Evolutionary conservation across 2,888 invertebrate species (phyloP), one percentile per base, ranked within the genome.

Genomic region (Yponomeuta plumbellus): DNA sequence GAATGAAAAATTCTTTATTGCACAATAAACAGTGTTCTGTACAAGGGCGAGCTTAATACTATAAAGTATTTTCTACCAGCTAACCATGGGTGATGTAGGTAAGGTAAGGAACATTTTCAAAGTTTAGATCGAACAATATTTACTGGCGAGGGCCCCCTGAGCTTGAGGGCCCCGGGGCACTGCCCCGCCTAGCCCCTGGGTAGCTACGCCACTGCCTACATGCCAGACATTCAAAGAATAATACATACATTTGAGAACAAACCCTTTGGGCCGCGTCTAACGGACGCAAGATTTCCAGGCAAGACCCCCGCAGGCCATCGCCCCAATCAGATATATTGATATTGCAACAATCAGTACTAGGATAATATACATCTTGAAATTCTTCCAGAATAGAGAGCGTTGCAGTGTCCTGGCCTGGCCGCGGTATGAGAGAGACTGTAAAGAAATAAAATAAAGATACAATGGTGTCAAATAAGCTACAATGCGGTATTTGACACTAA

Each of bases 351-450:
- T 86, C 66, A 95, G 90, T 5, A 92, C 82, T 70, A 93, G 76
- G 70, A 97, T 94, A 13, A 96, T 92, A 74, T 97, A 97, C 79
- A 98, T 92, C 84, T 98, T 98, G 20, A 98, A 94, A 80, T 97
- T 98, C 85, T 98, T 97, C 97, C 97, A 98, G 86, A 97, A 98
- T 86, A 98, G 92, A 20, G 96, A 95, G 58, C 97, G 92, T 52
- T 97, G 96, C 69, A 98, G 86, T 71, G 96, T 96, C 76, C 97
- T 93, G 72, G 98, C 97, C 5, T 95, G 95, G 75, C 95, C 94
- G 74, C 96, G 94, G 88, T 98, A 98, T 69, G 96, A 93, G 13
- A 97, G 95, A 1, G 98, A 96, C 97, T 98, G 87, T 8, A 56
- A 94, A 93, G 67, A 63, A 77, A 69, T 68, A 68, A 39, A 61